Evolutionary conservation across 2,113 vertebrate species (phyloP), one percentile per base, ranked within the genome.

Genomic region (Pteropus alecto): DNA sequence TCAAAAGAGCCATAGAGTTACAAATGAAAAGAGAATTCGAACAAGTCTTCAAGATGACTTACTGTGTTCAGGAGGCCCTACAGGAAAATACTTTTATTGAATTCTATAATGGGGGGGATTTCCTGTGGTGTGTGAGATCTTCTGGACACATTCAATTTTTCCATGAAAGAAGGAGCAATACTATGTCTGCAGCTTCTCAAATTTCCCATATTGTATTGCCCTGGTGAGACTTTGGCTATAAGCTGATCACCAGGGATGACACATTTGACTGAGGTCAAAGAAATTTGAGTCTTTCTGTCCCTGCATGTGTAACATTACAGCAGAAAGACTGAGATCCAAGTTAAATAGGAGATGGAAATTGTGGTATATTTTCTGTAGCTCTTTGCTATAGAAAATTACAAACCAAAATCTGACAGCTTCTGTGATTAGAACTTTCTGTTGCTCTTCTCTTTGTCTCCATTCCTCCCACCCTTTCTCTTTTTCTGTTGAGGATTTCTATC

Each of bases 11-110:
- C 9, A 2, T 63, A 65, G n/a, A 63, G 46, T 95, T 86, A 85
- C 58, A 94, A 94, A 93, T 73, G 54, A 77, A 92, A 87, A 94
- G 56, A 79, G 41, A 95, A 90, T 93, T 90, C 48, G 58, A 74
- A 61, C 33, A 87, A 63, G 41, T 60, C 76, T 94, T 94, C 56
- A 88, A 3, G 67, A 86, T 94, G 73, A 96, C 84, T 97, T 92
- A 54, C 18, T 89, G 5, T 48, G 54, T 85, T 91, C 51, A 61
- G n/a, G 51, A 73, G 12, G 5, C 38, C 41, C 41, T 60, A 79
- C 30, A 63, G 81, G 54, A 58, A 95, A 94, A 73, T 78, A 11
- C n/a, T 81, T 92, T 95, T 43, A 84, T 89, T 92, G 41, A 77
- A 85, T 77, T 71, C 28, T 96, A 2, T 63, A 92, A 85, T 13